Evolutionary conservation across 1,140 invertebrate species (phyloP).

Genomic region (Globodera rostochiensis): DNA sequence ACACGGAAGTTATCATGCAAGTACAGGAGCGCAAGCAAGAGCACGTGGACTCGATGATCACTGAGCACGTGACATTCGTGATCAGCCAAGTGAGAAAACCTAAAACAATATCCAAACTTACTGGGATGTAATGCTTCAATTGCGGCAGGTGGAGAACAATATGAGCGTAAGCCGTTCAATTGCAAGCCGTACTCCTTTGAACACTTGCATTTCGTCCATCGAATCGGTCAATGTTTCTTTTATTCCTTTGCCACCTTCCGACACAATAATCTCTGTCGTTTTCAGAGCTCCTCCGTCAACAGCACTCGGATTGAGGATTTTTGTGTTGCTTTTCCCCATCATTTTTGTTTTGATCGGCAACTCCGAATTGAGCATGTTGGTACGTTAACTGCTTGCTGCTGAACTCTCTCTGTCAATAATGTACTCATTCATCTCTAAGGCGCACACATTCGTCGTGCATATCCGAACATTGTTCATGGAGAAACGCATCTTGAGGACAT

Average conservation of each 20-base stretch:
- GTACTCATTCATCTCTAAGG: constrained; percentile 25
- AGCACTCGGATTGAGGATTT: constrained; percentile 49
- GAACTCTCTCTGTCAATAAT: not conserved
- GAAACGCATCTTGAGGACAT: constrained; percentile 61
- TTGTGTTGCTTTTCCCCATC: constrained; percentile 66
- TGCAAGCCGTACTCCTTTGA: constrained; percentile 11
- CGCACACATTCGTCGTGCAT: constrained; percentile 45
- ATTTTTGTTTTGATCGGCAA: constrained; percentile 67
- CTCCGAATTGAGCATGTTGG: constrained; percentile 66
- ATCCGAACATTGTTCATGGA: constrained; percentile 39
- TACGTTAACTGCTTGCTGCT: constrained; percentile 1
- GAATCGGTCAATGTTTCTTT: constrained; percentile 11
- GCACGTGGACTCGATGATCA: constrained; percentile 59
- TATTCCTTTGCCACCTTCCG: not conserved
- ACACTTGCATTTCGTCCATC: not conserved
- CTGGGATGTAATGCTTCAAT: not conserved
- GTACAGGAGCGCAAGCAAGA: constrained; percentile 62
- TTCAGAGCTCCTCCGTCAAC: constrained; percentile 34
- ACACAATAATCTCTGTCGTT: not conserved
- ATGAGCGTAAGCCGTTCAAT: constrained; percentile 10
- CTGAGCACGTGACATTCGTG: constrained; percentile 60
- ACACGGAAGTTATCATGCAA: constrained; percentile 65
- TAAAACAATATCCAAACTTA: not conserved
- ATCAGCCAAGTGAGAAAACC: constrained; percentile 53
- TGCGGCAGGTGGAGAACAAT: constrained; percentile 15